Base-by-base conservation (phyloP, 1,140 invertebrate species). In the Pogonomyrmex barbatus region DNA sequence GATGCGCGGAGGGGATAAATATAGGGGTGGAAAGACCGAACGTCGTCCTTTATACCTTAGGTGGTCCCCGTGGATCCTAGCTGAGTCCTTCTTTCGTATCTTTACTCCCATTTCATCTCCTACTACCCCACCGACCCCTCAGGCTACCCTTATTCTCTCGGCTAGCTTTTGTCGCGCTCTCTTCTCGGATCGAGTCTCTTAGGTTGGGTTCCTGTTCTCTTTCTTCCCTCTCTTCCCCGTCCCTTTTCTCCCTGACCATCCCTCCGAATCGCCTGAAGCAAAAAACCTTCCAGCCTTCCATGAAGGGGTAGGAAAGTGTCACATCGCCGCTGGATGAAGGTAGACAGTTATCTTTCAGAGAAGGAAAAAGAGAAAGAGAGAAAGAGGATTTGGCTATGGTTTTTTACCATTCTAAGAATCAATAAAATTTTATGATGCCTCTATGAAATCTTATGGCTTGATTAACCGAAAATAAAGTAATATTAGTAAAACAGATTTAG, bases 41-140 rank as follows among this genome's bases (percentile, higher is more conserved):
- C 92, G 89, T 92, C 93, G 92, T 94, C 93, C 91, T 94, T 93
- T 93, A 94, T 94, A 94, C 93, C 92, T 93, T 93, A 92, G 91
- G 92, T 93, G 92, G 93, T 93, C 93, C 92, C 93, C 89, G 91
- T 93, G 91, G 92, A 94, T 94, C 91, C 93, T 92, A 90, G 91
- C 92, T 91, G 89, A 92, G 92, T 93, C 90, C 91, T 93, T 92
- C 92, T 94, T 93, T 93, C 93, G 92, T 94, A 93, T 93, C 92
- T 93, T 89, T 88, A 91, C 87, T 90, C 86, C 87, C 91, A 81
- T 91, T 92, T 88, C 87, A 89, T 87, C 87, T 86, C 84, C 83
- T 83, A 77, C 85, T 87, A 87, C 86, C 81, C 70, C 87, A 58
- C 81, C 81, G 60, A n/a, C 86, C 77, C 88, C 87, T 87, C 86